Conservation (phyloP, 2,113 vertebrate species). For the Arvicanthis niloticus region DNA sequence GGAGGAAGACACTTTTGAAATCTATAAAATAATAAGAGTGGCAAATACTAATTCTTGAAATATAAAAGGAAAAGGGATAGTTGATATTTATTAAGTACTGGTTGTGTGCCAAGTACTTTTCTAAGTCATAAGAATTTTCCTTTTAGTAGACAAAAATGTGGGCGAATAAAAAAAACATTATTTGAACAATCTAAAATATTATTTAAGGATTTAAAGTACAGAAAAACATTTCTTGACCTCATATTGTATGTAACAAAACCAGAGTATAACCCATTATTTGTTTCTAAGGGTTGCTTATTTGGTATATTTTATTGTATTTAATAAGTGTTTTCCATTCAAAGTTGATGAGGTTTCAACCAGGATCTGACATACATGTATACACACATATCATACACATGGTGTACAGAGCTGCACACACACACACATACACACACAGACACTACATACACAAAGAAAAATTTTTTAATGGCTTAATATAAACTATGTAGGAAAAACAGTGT, state of each 20-base stretch:
- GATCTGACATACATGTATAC: background rate
- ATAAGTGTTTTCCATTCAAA: background rate
- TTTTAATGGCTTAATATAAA: background rate
- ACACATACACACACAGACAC: background rate
- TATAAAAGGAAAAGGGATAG: background rate
- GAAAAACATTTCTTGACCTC: background rate
- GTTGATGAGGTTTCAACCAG: background rate
- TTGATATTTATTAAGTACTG: background rate
- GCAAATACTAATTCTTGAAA: slow-evolving; percentile 25
- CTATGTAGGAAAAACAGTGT: background rate
- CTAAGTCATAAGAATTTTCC: background rate
- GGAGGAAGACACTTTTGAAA: slow-evolving; percentile 25
- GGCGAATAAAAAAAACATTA: background rate
- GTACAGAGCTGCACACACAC: too few relatives aligned
- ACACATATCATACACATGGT: background rate
- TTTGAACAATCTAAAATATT: background rate
- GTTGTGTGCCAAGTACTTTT: background rate
- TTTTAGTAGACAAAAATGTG: background rate
- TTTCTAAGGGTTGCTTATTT: background rate
- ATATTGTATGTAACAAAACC: background rate
- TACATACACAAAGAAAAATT: background rate
- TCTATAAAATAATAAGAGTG: background rate
- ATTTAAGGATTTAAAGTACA: background rate
- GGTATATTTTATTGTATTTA: background rate
- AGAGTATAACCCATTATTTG: background rate